phyloP scores from a whole-genome alignment of 2,113 vertebrate genomes.

The Misgurnus anguillicaudatus region DNA sequence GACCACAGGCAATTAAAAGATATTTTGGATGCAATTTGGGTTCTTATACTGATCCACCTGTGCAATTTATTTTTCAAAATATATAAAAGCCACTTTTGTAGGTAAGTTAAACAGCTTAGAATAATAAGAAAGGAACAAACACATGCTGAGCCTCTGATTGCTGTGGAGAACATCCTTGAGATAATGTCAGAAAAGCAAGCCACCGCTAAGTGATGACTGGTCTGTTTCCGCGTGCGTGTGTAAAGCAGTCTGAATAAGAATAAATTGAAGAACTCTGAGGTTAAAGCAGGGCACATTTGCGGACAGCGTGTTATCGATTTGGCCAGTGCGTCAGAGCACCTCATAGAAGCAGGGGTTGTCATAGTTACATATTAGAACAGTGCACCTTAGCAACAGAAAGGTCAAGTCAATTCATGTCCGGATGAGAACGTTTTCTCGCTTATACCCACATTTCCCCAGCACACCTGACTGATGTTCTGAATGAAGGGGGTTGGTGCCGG shows the following conservation, averaged over 20 bases:
- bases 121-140: slow-evolving; percentile 1
- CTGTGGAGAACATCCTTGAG: slow-evolving; percentile 26
- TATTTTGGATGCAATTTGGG: not conserved
- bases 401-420: slow-evolving; percentile 57
- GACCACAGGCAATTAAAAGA: no score
- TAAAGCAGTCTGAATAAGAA: slow-evolving; percentile 2
- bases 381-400: slow-evolving; percentile 58
- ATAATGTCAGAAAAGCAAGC: slow-evolving; percentile 36
- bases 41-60: not conserved
- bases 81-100: slow-evolving; percentile 9
- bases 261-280: slow-evolving; percentile 35
- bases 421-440: slow-evolving; percentile 44
- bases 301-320: slow-evolving; percentile 52
- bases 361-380: slow-evolving; percentile 59
- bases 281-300: slow-evolving; percentile 42
- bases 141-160: slow-evolving; percentile 20
- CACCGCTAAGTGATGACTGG: slow-evolving; percentile 25
- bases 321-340: slow-evolving; percentile 50
- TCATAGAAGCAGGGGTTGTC: slow-evolving; percentile 51
- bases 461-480: slow-evolving; percentile 25
- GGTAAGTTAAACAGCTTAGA: not conserved
- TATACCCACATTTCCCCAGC: slow-evolving; percentile 8
- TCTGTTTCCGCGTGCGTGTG: slow-evolving; percentile 4
- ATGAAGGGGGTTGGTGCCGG: not conserved
- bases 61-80: not conserved